Percentiles rank a stretch among this genome's conserved stretches.
These are phyloP conservation scores for Cololabis saira DNA, from an alignment of 2,113 vertebrate species.

Conservation along the genomic window DNA sequence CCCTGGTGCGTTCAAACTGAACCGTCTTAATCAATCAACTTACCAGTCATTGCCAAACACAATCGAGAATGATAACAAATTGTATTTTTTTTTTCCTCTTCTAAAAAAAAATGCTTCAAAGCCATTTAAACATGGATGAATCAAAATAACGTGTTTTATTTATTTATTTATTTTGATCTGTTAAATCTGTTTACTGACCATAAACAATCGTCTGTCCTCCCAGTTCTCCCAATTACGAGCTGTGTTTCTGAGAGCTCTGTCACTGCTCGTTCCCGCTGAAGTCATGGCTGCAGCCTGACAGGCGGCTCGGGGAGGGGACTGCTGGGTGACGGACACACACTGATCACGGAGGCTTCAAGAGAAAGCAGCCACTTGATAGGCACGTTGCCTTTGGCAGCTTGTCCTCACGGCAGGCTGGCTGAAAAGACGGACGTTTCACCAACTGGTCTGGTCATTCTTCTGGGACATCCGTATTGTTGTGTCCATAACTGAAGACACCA, in stretches of 20 bases:
- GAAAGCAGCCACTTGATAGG: conserved; percentile 58
- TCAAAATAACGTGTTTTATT: neutral
- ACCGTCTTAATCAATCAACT: neutral
- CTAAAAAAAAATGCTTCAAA: conserved; percentile 17
- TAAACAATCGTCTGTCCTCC: conserved; percentile 23
- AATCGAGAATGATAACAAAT: neutral
- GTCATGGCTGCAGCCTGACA: conserved; percentile 26
- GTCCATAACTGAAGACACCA: conserved; percentile 13
- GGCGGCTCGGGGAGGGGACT: neutral
- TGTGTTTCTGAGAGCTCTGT: conserved; percentile 41
- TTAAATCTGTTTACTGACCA: conserved; percentile 10
- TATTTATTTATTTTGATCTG: too few relatives aligned
- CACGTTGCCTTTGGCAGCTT: conserved; percentile 33
- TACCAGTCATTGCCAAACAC: conserved; percentile 31
- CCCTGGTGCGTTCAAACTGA: neutral
- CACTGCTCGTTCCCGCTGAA: conserved; percentile 52
- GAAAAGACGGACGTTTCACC: conserved; percentile 28
- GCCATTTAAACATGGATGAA: conserved; percentile 37
- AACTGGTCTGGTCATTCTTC: conserved; percentile 9
- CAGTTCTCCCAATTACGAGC: conserved; percentile 40
- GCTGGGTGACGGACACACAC: conserved; percentile 46
- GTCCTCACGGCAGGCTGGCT: conserved; percentile 29
- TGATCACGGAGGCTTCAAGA: conserved; percentile 50
- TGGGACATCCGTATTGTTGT: conserved; percentile 2
- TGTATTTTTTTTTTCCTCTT: neutral